These are phyloP conservation scores for Indicator indicator DNA, from an alignment of 2,113 vertebrate genomes.

Conservation along the genomic window DNA sequence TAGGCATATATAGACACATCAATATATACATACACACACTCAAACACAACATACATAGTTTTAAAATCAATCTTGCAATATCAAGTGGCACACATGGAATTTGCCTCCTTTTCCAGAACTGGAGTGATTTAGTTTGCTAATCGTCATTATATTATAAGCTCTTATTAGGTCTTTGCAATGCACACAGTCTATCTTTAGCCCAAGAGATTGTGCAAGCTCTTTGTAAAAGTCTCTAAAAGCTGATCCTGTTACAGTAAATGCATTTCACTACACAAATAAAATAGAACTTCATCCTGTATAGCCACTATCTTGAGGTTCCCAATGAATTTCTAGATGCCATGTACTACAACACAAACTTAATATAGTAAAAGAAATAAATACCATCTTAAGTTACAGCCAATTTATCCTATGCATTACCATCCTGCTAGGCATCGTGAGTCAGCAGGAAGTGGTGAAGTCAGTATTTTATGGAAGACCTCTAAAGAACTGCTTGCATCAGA, in stretches of 20 bases:
- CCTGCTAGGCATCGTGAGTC: not conserved
- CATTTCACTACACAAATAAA: slow-evolving; percentile 4
- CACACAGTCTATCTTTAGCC: not conserved
- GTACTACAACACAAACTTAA: not conserved
- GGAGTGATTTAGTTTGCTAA: not conserved
- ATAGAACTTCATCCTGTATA: not conserved
- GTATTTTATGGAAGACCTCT: not conserved
- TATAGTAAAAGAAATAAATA: not conserved
- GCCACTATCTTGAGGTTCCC: not conserved
- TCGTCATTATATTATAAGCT: not conserved
- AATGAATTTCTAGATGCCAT: not conserved
- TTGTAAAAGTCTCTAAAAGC: not conserved
- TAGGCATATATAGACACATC: not conserved
- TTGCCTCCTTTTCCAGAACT: not conserved
- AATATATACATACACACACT: not conserved
- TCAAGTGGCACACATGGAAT: not conserved
- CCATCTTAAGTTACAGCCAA: not conserved
- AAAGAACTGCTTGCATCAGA: not conserved
- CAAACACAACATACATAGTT: not conserved
- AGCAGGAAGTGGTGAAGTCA: not conserved
- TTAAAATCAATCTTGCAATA: not conserved
- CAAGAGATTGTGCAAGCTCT: not conserved
- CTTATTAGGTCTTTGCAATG: not conserved
- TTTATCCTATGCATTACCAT: not conserved
- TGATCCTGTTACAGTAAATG: not conserved